Percentiles rank a stretch among this genome's conserved stretches.
Conservation (phyloP, 2,888 invertebrate species). For the Drosophila aldrichi region DNA sequence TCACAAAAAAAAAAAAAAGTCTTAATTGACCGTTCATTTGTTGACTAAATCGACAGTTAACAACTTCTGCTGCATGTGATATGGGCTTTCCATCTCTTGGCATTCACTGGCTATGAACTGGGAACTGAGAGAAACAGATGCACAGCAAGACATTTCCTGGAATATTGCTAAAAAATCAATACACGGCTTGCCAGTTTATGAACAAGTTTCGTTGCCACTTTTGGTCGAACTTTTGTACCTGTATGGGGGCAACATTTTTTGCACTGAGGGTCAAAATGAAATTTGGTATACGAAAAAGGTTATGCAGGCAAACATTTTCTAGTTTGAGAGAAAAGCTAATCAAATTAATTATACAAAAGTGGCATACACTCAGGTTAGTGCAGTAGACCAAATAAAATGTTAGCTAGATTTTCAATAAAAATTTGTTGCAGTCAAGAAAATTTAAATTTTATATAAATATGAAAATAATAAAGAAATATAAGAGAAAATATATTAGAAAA, state of each 20-base stretch:
- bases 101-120: no score
- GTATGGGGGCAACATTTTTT: neutral
- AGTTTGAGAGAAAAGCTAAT: neutral
- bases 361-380: neutral
- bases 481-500: no score
- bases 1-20: no score
- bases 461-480: no score
- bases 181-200: neutral
- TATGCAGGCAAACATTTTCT: neutral
- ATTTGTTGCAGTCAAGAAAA: no score
- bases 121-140: neutral
- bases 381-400: neutral
- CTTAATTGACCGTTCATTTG: neutral
- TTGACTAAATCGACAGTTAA: neutral
- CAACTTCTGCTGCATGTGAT: neutral
- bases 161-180: constrained; percentile 6
- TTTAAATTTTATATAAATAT: no score
- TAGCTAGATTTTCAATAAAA: no score
- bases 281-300: neutral
- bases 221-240: neutral
- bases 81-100: neutral
- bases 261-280: neutral
- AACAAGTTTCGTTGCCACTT: no score
- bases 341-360: neutral
- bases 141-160: neutral